phyloP scores from a whole-genome alignment of 2,113 vertebrate species.

The Xiphias gladius region DNA sequence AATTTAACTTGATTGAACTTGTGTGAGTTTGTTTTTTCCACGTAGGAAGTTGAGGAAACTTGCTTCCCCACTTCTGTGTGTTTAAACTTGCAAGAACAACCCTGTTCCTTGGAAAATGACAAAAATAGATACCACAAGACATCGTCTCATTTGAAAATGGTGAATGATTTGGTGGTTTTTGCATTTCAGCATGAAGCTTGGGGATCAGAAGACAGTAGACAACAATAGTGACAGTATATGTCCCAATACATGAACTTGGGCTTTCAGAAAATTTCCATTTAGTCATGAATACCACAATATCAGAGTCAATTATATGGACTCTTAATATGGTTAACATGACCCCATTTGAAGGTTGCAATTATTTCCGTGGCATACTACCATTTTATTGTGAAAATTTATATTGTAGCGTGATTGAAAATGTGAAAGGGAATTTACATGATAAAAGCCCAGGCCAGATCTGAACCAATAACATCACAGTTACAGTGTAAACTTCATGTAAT shows the following conservation, averaged over 20 bases:
- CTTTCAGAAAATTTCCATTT: neutral
- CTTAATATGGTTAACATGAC: neutral
- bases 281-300: neutral
- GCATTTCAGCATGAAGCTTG: neutral
- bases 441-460: no score
- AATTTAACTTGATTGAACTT: neutral
- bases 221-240: no score
- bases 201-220: neutral
- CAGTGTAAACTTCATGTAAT: neutral
- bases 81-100: neutral
- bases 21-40: conserved; percentile 14
- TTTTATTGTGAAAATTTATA: neutral
- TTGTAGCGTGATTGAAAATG: neutral
- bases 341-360: conserved; percentile 4
- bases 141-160: neutral
- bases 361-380: neutral
- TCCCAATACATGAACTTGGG: neutral
- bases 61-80: neutral
- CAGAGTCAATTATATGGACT: neutral
- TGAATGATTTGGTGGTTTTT: neutral
- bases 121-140: conserved; percentile 25
- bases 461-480: neutral
- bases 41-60: conserved; percentile 28
- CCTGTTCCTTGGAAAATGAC: conserved; percentile 18
- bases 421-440: neutral